Evolutionary conservation across 2,888 invertebrate genomes (phyloP), one percentile per base, ranked within the genome.

Genomic region (Amphipoea lucens): DNA sequence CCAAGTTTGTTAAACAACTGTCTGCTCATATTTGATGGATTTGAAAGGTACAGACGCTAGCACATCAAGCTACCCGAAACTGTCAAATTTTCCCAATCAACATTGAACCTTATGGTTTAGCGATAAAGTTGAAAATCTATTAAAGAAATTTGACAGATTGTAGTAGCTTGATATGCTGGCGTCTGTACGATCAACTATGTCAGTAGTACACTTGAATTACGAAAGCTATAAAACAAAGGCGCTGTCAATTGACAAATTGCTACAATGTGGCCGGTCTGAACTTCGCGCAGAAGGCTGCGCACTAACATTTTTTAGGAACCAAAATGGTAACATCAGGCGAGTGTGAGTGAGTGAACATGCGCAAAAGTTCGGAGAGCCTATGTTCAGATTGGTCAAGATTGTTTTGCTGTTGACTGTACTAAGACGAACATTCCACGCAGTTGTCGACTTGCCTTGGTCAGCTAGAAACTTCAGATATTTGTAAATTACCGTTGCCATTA

Each of bases 401-500:
- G 9, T 9, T 42, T 42, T 42, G 51, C 57, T 14, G 62, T 42
- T 45, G 36, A 78, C 14, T 36, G 36, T 23, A n/a, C 3, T 40
- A 48, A 40, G 40, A 36, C 14, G 17, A 40, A 51, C 2, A 29
- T 68, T 36, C 0, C 42, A 20, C 2, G 2, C 4, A 45, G n/a
- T 62, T 36, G 36, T 51, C 2, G 9, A 71, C 42, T 51, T n/a
- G 0, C 14, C 83, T 66, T 62, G 42, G 36, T 68, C 36, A 3
- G 14, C 40, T 57, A 51, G 6, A 57, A 60, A 14, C n/a, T 77
- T 12, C 29, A 29, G 12, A 14, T 11, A 36, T 40, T 54, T 66
- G 29, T 76, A 67, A 84, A 78, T 84, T 75, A 79, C 29, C 67
- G 63, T 79, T 86, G 73, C 74, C 80, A 67, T 73, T 66, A 74